A percentile compares a stretch with the other conserved stretches of the same genome.
phyloP scores from a whole-genome alignment of 2,888 invertebrate genomes.

The Andrena chrysosceles region DNA sequence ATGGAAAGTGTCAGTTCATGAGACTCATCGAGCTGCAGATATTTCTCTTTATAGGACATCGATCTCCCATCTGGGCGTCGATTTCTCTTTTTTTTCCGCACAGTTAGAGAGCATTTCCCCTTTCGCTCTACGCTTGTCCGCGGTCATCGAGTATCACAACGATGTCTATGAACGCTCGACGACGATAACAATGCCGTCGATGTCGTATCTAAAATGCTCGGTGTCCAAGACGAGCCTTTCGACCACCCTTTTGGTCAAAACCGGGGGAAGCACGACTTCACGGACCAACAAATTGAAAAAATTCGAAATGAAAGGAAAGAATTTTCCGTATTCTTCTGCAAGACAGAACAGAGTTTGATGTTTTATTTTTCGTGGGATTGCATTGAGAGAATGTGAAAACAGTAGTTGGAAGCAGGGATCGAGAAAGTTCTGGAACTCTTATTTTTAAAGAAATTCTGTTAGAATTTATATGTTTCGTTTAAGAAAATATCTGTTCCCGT shows the following conservation, averaged over 20 bases:
- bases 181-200: conserved; percentile 63
- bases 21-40: conserved; percentile 62
- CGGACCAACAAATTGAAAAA: neutral
- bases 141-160: conserved; percentile 64
- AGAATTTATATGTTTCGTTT: no score
- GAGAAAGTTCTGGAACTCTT: no score
- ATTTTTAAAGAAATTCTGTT: no score
- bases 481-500: no score
- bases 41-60: conserved; percentile 75
- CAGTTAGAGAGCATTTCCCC: conserved; percentile 75
- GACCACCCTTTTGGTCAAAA: neutral
- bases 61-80: conserved; percentile 74
- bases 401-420: no score
- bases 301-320: conserved; percentile 1
- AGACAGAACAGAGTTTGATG: no score
- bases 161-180: conserved; percentile 57
- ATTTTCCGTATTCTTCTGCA: neutral
- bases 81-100: conserved; percentile 76
- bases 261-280: neutral
- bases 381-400: no score
- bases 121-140: conserved; percentile 68
- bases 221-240: conserved; percentile 12
- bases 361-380: no score
- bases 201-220: conserved; percentile 8
- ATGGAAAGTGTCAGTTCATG: conserved; percentile 61